Conservation (phyloP, 2,113 vertebrate genomes). For the Ammodramus savannarum region DNA sequence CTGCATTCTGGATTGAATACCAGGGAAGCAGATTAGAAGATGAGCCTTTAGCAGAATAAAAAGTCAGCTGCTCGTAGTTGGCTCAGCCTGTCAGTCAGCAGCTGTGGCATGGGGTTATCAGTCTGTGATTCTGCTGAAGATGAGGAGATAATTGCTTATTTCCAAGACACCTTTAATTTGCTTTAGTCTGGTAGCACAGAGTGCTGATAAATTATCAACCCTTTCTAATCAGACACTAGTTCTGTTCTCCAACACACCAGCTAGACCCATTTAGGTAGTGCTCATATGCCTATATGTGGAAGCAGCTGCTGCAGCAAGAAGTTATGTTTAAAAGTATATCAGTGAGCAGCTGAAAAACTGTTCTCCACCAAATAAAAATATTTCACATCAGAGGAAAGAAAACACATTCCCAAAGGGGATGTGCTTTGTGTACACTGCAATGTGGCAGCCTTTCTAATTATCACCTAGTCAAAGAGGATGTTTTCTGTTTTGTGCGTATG, state of each 20-base stretch:
- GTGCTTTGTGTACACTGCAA: not conserved
- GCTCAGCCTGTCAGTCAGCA: not conserved
- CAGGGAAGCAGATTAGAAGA: not conserved
- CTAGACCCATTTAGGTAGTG: not conserved
- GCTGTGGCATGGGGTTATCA: not conserved
- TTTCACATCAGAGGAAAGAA: not conserved
- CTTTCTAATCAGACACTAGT: not conserved
- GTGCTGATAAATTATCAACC: not conserved
- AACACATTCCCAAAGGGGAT: not conserved
- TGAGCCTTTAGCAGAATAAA: not conserved
- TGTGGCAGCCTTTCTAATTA: constrained; percentile 18
- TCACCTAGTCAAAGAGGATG: not conserved
- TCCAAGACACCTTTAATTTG: not conserved
- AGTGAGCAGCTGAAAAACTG: not conserved
- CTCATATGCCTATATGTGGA: not conserved
- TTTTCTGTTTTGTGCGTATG: not conserved
- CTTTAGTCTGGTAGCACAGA: not conserved
- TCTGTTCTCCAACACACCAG: not conserved
- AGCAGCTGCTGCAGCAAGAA: not conserved
- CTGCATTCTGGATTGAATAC: not conserved
- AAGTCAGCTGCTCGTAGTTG: not conserved
- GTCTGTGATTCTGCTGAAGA: not conserved
- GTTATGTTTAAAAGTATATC: not conserved
- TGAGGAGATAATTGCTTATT: not conserved
- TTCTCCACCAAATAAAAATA: not conserved